Evolutionary conservation across 2,797 vertebrate genomes (phyloP).

Genomic region (Cygnus olor): DNA sequence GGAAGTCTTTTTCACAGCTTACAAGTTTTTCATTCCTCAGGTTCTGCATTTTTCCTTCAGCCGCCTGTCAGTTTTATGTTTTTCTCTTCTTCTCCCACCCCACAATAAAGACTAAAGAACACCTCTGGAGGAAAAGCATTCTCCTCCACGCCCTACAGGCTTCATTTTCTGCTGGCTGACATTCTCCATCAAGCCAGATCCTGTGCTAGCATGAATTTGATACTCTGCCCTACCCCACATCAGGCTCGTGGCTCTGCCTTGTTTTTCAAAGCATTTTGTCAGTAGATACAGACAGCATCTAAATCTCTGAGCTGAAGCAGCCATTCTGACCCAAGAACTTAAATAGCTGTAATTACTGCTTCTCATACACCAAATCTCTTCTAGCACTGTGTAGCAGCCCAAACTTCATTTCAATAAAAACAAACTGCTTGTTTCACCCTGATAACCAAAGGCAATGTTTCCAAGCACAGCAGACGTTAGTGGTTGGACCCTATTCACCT

Average conservation of each 20-base stretch:
- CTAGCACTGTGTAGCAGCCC: not conserved
- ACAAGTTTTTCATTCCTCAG: not conserved
- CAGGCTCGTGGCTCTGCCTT: not conserved
- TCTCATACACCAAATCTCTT: not conserved
- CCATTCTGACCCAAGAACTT: not conserved
- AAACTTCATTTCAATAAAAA: not conserved
- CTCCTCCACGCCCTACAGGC: not conserved
- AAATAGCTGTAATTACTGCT: not conserved
- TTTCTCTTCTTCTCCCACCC: not conserved
- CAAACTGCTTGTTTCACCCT: not conserved
- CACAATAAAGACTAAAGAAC: not conserved
- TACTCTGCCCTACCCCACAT: not conserved
- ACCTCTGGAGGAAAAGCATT: not conserved
- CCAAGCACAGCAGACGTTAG: not conserved
- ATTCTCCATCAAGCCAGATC: constrained; percentile 29
- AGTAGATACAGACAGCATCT: not conserved
- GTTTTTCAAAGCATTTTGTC: not conserved
- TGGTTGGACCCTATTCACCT: not conserved
- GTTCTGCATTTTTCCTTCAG: not conserved
- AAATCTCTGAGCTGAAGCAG: not conserved
- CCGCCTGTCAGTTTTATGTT: not conserved
- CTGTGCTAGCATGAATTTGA: constrained; percentile 12
- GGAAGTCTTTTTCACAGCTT: not conserved
- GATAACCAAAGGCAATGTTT: not conserved
- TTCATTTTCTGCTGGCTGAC: not conserved